phyloP scores from a whole-genome alignment of 2,113 vertebrate genomes.

The Rhinopithecus roxellana region DNA sequence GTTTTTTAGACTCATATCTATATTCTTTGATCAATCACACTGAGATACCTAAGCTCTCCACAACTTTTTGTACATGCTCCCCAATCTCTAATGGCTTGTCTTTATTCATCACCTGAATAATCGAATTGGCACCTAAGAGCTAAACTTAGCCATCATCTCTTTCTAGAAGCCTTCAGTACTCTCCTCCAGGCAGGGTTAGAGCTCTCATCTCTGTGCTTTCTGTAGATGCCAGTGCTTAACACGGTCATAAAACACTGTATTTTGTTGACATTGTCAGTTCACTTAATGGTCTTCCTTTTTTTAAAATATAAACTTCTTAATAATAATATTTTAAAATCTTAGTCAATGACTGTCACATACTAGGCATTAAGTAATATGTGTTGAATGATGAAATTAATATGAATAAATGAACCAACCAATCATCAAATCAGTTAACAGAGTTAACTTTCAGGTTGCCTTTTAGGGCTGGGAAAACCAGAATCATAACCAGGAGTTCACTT shows the following conservation, averaged over 20 bases:
- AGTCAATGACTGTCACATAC: not conserved
- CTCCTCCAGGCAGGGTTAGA: not conserved
- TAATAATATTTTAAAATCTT: constrained; percentile 3
- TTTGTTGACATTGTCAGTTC: not conserved
- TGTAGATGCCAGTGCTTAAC: not conserved
- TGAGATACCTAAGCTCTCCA: not conserved
- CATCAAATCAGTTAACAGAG: not conserved
- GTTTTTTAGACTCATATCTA: not conserved
- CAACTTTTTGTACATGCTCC: not conserved
- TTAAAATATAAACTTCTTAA: constrained; percentile 1
- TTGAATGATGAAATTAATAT: not conserved
- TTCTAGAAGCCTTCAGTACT: not conserved
- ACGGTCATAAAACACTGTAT: not conserved
- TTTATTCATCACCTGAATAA: not conserved
- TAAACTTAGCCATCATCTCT: not conserved
- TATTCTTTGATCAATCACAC: not conserved
- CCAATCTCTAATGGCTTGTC: not conserved
- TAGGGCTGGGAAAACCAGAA: not conserved
- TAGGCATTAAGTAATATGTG: not conserved
- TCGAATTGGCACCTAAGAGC: not conserved
- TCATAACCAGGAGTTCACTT: not conserved
- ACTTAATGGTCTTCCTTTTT: not conserved
- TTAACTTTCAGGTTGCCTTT: not conserved
- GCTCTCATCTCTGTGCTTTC: not conserved
- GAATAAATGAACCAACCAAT: not conserved